Conservation (phyloP, 1,140 invertebrate species). For the Camponotus pennsylvanicus region DNA sequence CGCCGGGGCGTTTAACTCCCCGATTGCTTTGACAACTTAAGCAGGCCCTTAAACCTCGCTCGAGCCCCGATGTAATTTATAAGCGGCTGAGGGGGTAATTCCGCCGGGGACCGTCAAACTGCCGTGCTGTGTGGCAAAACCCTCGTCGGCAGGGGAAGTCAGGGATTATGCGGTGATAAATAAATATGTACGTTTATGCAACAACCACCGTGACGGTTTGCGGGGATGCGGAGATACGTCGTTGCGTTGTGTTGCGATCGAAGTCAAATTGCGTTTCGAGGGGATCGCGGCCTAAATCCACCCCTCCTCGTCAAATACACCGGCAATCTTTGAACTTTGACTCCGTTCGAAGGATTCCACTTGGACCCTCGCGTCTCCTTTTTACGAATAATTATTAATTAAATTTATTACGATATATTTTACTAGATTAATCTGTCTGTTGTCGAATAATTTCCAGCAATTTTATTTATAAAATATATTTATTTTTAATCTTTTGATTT, state of each 20-base stretch:
- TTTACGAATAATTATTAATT: conserved; percentile 4
- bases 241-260: conserved; percentile 18
- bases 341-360: neutral
- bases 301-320: conserved; percentile 53
- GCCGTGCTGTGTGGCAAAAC: conserved; percentile 85
- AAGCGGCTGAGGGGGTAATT: conserved; percentile 75
- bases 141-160: conserved; percentile 79
- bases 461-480: neutral
- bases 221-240: conserved; percentile 73
- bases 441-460: neutral
- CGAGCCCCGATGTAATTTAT: conserved; percentile 84
- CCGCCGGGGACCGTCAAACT: conserved; percentile 82
- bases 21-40: conserved; percentile 85
- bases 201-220: conserved; percentile 78
- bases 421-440: neutral
- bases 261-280: conserved; percentile 65
- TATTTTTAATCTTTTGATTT: neutral
- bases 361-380: neutral
- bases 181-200: conserved; percentile 83
- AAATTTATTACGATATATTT: neutral
- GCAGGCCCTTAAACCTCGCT: conserved; percentile 84
- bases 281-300: conserved; percentile 28
- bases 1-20: conserved; percentile 82
- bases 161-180: conserved; percentile 86
- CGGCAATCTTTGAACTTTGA: conserved; percentile 44